Conservation (phyloP, 2,888 invertebrate species). For the Synergus umbraculus region DNA sequence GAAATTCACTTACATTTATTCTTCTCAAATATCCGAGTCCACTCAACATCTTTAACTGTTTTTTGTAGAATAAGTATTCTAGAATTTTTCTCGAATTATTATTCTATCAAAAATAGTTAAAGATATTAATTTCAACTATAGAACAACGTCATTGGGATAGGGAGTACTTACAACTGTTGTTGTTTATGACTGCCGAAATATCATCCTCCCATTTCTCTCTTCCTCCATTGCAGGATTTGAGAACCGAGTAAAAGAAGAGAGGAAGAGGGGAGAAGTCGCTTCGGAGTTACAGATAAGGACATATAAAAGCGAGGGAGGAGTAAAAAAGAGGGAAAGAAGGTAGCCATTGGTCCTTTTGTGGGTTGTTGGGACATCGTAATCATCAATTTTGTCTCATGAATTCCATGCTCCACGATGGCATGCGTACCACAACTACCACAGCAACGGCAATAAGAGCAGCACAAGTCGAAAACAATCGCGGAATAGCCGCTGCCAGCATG, state of each 20-base stretch:
- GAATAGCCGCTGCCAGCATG: slow-evolving; percentile 57
- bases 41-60: no score
- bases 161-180: slow-evolving; percentile 55
- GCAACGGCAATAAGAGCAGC: slow-evolving; percentile 54
- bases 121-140: no score
- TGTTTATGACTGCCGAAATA: slow-evolving; percentile 57
- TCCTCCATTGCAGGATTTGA: slow-evolving; percentile 6
- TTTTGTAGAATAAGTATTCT: no score
- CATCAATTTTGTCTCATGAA: slow-evolving; percentile 66
- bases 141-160: slow-evolving; percentile 33
- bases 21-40: not conserved
- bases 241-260: not conserved
- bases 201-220: slow-evolving; percentile 39
- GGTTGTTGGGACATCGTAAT: slow-evolving; percentile 60
- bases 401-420: slow-evolving; percentile 51
- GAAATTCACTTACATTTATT: slow-evolving; percentile 17
- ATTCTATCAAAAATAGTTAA: no score
- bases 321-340: slow-evolving; percentile 39
- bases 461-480: slow-evolving; percentile 63
- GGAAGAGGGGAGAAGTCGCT: not conserved
- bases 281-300: slow-evolving; percentile 42
- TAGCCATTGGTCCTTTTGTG: slow-evolving; percentile 43
- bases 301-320: slow-evolving; percentile 11
- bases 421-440: slow-evolving; percentile 42
- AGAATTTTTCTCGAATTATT: no score